These are phyloP conservation scores for Channa maculata DNA, from an alignment of 2,113 vertebrate genomes.

Conservation along the genomic window DNA sequence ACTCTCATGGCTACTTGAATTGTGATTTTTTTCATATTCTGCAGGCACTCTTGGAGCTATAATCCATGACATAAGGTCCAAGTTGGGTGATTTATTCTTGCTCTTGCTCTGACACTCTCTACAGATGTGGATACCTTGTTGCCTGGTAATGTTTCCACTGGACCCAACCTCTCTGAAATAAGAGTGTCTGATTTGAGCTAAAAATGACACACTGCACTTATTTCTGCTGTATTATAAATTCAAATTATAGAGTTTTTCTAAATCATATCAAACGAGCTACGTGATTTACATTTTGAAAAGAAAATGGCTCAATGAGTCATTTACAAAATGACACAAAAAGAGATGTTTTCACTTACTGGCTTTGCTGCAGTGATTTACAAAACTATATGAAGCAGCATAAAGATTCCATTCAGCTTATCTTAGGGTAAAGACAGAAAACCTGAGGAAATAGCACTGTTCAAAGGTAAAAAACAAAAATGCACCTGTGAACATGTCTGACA, in stretches of 20 bases:
- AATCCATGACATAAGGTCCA: conserved; percentile 24
- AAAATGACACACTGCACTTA: background rate
- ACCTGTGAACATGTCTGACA: too few species aligned
- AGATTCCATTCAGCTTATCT: too few species aligned
- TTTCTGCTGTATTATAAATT: background rate
- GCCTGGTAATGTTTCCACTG: conserved; percentile 58
- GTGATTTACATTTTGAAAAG: background rate
- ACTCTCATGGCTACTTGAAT: conserved; percentile 41
- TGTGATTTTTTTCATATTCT: conserved; percentile 40
- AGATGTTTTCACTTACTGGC: too few species aligned
- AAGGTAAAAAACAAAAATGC: too few species aligned
- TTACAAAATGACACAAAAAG: too few species aligned
- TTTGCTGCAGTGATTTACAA: too few species aligned
- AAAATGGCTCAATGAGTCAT: background rate
- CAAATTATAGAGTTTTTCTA: background rate
- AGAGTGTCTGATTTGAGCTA: conserved; percentile 32
- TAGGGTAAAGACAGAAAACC: too few species aligned
- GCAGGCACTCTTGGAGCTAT: conserved; percentile 11
- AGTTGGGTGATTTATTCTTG: conserved; percentile 41
- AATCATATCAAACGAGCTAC: background rate
- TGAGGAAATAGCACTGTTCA: too few species aligned
- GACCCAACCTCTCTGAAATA: conserved; percentile 25
- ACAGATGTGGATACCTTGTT: conserved; percentile 60
- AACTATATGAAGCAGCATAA: too few species aligned
- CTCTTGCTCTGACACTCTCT: conserved; percentile 38